These are phyloP conservation scores for Sula dactylatra DNA, from an alignment of 2,113 vertebrate species.

Conservation along the genomic window DNA sequence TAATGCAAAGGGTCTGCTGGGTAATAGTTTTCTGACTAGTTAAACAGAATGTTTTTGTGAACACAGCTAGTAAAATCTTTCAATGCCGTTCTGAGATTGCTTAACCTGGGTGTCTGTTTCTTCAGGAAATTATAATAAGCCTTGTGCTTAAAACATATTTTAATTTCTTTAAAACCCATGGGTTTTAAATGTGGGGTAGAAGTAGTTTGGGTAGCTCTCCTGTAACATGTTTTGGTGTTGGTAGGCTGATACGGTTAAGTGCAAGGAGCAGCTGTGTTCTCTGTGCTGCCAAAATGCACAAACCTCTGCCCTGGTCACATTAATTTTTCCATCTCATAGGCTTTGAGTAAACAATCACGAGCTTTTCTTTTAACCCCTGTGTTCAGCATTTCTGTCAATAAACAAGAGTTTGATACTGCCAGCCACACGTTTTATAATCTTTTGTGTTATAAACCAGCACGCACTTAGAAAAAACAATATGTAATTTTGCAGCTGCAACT, in stretches of 20 bases:
- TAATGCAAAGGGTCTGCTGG: not conserved
- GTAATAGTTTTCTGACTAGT: not conserved
- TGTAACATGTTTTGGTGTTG: rapidly evolving
- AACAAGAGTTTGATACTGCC: not conserved
- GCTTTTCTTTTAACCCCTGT: not conserved
- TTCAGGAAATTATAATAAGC: not conserved
- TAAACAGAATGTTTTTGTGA: not conserved
- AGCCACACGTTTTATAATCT: rapidly evolving
- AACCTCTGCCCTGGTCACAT: not conserved
- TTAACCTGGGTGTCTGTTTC: not conserved
- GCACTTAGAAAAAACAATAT: not conserved
- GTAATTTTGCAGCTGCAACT: not conserved
- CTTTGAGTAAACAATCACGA: not conserved
- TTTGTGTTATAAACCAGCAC: not conserved
- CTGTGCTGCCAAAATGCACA: not conserved
- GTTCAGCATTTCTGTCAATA: not conserved
- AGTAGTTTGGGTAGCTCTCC: not conserved
- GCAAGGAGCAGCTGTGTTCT: not conserved
- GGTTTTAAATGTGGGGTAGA: rapidly evolving
- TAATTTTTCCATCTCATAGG: not conserved
- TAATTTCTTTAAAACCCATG: not conserved
- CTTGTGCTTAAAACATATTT: not conserved
- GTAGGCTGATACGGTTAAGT: not conserved
- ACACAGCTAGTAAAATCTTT: not conserved
- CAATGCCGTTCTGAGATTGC: not conserved